phyloP scores from a whole-genome alignment of 2,797 vertebrate species.

The Anniella stebbinsi region DNA sequence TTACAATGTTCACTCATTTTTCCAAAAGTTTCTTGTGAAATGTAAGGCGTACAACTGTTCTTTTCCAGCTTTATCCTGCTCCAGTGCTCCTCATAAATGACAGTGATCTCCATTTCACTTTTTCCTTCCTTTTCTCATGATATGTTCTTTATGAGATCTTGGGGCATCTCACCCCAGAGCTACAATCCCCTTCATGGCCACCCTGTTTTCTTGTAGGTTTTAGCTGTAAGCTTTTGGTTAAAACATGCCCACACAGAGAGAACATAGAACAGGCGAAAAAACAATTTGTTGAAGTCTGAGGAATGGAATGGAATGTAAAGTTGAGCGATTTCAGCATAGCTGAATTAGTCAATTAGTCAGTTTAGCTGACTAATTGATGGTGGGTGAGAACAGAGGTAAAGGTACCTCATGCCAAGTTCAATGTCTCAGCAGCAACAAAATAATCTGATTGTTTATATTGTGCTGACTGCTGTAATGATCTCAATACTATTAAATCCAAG shows the following conservation, averaged over 20 bases:
- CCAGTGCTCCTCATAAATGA: not conserved
- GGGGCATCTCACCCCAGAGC: not conserved
- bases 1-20: not conserved
- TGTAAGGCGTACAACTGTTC: not conserved
- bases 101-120: not conserved
- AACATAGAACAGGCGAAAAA: not conserved
- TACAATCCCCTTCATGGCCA: not conserved
- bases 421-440: conserved; percentile 55
- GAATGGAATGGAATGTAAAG: not conserved
- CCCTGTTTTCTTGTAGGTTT: not conserved
- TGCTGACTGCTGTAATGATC: conserved; percentile 62
- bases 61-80: not conserved
- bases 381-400: conserved; percentile 61
- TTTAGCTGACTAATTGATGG: conserved; percentile 57
- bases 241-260: too few species aligned
- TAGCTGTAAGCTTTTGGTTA: not conserved
- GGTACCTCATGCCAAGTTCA: conserved; percentile 68
- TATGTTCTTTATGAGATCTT: not conserved
- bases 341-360: conserved; percentile 52
- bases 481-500: conserved; percentile 63
- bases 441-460: conserved; percentile 77
- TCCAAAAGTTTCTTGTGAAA: not conserved
- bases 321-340: not conserved
- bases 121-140: not conserved
- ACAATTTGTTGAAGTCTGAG: not conserved